These are phyloP conservation scores for Muscicapa comitata DNA, from an alignment of 2,797 vertebrate genomes.

Conservation along the genomic window DNA sequence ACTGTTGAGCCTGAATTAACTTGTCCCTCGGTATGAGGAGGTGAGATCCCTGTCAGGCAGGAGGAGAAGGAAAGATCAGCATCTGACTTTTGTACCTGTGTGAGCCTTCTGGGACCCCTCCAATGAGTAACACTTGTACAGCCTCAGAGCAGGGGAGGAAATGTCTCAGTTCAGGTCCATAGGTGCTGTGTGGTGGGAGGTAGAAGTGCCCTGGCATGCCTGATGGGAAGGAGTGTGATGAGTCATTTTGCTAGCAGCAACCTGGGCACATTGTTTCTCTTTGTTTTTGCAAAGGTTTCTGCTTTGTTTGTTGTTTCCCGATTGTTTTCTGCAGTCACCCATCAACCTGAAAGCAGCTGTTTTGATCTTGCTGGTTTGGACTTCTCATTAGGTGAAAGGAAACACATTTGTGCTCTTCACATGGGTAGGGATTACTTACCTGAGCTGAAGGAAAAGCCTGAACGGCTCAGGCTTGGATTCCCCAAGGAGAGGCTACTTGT, in stretches of 20 bases:
- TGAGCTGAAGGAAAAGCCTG: constrained; percentile 17
- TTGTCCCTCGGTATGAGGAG: neutral
- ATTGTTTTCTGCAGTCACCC: neutral
- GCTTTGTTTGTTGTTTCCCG: neutral
- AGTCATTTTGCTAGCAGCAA: neutral
- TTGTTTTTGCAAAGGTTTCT: neutral
- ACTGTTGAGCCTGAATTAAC: neutral
- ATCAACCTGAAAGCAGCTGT: neutral
- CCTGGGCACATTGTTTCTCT: neutral
- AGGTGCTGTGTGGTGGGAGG: neutral
- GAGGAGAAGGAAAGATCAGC: neutral
- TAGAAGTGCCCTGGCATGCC: neutral
- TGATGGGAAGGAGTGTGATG: neutral
- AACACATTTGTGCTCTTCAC: neutral
- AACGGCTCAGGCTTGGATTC: neutral
- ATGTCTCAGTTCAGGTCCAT: neutral
- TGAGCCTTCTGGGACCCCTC: neutral
- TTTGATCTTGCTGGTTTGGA: constrained; percentile 29
- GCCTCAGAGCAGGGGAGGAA: neutral
- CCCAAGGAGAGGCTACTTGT: constrained; percentile 31
- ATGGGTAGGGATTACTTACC: neutral
- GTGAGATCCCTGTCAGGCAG: neutral
- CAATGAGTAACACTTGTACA: neutral
- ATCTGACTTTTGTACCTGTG: neutral
- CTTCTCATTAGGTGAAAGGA: neutral